Percentiles rank a stretch among this genome's conserved stretches.
Evolutionary conservation across 2,797 vertebrate species (phyloP).

Genomic region (Adrianichthys oophorus): DNA sequence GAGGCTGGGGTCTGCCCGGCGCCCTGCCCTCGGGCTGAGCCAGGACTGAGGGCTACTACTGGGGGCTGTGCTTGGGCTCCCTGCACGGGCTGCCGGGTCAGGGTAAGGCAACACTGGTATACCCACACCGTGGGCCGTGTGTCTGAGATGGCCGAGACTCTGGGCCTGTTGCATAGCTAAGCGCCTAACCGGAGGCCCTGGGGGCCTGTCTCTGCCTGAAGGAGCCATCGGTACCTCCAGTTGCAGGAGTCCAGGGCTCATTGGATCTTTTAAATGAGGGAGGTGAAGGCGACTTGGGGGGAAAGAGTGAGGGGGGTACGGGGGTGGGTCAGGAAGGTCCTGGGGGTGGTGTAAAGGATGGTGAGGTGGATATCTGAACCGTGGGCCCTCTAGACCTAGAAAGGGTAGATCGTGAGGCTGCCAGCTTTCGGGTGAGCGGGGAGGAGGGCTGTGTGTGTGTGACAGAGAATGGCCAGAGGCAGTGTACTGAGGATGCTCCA

Average conservation of each 20-base stretch:
- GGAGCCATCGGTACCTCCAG: conserved; percentile 93
- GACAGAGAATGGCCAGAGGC: conserved; percentile 93
- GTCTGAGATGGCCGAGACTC: conserved; percentile 98
- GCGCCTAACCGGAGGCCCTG: conserved; percentile 87
- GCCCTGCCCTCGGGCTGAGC: conserved; percentile 93
- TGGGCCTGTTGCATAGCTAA: conserved; percentile 98
- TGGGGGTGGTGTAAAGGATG: conserved; percentile 87
- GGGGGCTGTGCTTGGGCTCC: conserved; percentile 95
- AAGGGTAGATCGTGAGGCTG: conserved; percentile 93
- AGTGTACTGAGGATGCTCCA: conserved; percentile 82
- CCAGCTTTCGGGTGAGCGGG: conserved; percentile 94
- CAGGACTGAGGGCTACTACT: conserved; percentile 94
- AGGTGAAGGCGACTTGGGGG: conserved; percentile 79
- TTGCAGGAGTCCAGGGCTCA: conserved; percentile 93
- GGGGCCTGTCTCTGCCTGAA: conserved; percentile 83
- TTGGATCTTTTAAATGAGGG: conserved; percentile 85
- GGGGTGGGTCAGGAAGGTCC: conserved; percentile 87
- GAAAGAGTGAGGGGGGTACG: conserved; percentile 84
- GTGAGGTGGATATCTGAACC: conserved; percentile 91
- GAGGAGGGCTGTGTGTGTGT: conserved; percentile 92
- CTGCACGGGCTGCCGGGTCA: conserved; percentile 88
- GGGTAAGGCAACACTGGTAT: conserved; percentile 99
- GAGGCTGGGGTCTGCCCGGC: conserved; percentile 93
- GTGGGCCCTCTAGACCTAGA: conserved; percentile 88
- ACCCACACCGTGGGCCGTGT: conserved; percentile 98